A percentile compares a stretch with the other conserved stretches of the same genome.
These are phyloP conservation scores for Halcyon chelicuti DNA, from an alignment of 2,797 vertebrate genomes.

Conservation along the genomic window DNA sequence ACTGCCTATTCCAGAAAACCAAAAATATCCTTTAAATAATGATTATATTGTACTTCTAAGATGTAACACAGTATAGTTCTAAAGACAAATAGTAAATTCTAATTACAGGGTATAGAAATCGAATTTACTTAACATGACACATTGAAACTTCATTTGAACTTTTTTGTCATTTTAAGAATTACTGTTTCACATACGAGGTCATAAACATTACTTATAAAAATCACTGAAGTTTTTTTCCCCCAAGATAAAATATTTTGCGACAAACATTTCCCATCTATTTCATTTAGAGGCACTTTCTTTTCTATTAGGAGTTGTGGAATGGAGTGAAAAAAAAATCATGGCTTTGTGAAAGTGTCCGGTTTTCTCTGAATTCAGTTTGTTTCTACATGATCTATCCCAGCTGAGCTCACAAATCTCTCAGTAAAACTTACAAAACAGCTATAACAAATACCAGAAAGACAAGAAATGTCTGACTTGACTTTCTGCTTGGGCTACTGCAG, in stretches of 20 bases:
- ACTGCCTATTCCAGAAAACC: background rate
- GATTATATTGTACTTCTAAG: background rate
- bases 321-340: background rate
- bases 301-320: background rate
- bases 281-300: background rate
- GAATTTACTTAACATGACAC: background rate
- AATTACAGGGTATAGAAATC: background rate
- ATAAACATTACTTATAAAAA: background rate
- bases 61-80: background rate
- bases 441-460: background rate
- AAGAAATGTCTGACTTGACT: constrained; percentile 25
- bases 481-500: background rate
- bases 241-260: background rate
- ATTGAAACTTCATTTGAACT: background rate
- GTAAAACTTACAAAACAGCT: constrained; percentile 6
- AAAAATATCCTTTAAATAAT: background rate
- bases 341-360: background rate
- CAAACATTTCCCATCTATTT: background rate
- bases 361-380: background rate
- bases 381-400: background rate
- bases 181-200: background rate
- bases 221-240: background rate
- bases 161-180: background rate
- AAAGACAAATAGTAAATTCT: background rate
- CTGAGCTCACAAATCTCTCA: constrained; percentile 1